These are phyloP conservation scores for Bombus balteatus DNA, from an alignment of 1,140 invertebrate genomes.

Conservation along the genomic window DNA sequence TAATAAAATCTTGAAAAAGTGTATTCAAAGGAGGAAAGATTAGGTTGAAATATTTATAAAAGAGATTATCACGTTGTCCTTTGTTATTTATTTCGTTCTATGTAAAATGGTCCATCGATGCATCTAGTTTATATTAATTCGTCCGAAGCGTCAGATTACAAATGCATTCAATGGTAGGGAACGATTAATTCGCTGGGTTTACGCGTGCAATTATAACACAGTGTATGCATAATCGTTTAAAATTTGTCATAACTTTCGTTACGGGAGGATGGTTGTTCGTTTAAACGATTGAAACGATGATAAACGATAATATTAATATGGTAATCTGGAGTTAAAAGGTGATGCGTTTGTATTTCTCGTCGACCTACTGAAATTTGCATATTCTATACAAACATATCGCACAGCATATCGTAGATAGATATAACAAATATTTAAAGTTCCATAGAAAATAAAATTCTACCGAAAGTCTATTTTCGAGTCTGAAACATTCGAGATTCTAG, in stretches of 20 bases:
- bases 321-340: background rate
- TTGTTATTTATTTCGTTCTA: background rate
- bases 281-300: background rate
- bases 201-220: background rate
- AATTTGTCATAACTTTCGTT: background rate
- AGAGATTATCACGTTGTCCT: background rate
- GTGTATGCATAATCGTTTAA: conserved; percentile 2
- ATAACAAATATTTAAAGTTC: background rate
- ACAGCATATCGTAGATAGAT: background rate
- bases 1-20: no score
- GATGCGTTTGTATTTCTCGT: background rate
- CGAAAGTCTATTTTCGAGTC: no score
- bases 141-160: background rate
- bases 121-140: background rate
- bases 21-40: no score
- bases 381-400: background rate
- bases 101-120: background rate
- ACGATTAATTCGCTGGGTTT: background rate
- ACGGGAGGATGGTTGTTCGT: background rate
- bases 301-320: conserved; percentile 7
- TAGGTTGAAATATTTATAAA: no score
- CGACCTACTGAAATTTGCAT: background rate
- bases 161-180: background rate
- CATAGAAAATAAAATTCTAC: background rate
- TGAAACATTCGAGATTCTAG: no score